Evolutionary conservation across 2,113 vertebrate species (phyloP).

Genomic region (Ia io): DNA sequence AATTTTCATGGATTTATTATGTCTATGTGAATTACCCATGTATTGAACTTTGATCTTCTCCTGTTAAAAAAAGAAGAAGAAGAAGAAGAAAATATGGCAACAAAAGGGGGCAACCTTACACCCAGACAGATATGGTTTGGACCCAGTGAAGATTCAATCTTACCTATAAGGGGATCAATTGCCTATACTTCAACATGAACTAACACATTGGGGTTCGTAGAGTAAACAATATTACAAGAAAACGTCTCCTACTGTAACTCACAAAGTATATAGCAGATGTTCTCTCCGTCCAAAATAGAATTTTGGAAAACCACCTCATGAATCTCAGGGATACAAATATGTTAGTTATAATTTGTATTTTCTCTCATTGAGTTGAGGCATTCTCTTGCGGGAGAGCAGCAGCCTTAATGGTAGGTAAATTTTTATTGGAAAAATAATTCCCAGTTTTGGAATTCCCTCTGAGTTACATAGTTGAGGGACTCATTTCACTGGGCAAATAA

Average conservation of each 20-base stretch:
- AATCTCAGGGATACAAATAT: neutral
- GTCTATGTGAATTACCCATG: too few species aligned
- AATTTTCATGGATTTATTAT: too few species aligned
- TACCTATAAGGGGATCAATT: neutral
- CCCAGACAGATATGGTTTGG: neutral
- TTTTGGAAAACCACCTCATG: neutral
- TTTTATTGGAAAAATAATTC: neutral
- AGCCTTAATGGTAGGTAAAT: neutral
- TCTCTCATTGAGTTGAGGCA: neutral
- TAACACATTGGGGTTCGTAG: neutral
- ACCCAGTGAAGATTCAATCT: neutral
- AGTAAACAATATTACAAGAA: neutral
- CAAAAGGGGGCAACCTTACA: neutral
- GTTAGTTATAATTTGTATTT: neutral
- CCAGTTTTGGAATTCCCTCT: neutral
- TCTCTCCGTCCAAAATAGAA: neutral
- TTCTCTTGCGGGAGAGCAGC: neutral
- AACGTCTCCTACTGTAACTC: neutral
- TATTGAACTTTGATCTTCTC: too few species aligned
- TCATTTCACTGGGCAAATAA: neutral
- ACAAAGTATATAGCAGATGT: neutral
- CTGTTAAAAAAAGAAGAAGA: too few species aligned
- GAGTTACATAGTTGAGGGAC: neutral
- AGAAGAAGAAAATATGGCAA: neutral
- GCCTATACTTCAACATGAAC: neutral